A percentile compares a stretch with the other conserved stretches of the same genome.
Evolutionary conservation across 2,888 invertebrate species (phyloP).

Genomic region (Trachelus stipa): DNA sequence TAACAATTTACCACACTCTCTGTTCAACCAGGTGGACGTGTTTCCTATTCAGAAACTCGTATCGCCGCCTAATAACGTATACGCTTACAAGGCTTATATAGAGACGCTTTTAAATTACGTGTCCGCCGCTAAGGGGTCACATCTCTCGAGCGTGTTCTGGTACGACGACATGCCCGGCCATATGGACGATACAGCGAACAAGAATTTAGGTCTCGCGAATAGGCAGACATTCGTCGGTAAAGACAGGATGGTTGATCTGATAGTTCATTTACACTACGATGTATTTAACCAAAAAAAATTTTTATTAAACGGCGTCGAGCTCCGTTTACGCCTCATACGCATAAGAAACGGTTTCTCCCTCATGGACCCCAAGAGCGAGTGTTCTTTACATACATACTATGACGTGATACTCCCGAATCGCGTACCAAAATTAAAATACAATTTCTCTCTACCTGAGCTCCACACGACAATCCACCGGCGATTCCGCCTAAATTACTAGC

Average conservation of each 20-base stretch:
- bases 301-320: conserved; percentile 29
- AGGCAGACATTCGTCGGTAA: too few species aligned
- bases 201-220: too few species aligned
- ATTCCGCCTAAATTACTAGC: too few species aligned
- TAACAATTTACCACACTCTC: conserved; percentile 36
- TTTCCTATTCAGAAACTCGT: conserved; percentile 38
- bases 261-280: conserved; percentile 37
- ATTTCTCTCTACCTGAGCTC: too few species aligned
- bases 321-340: too few species aligned
- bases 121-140: conserved; percentile 30
- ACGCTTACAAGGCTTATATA: conserved; percentile 34
- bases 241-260: not conserved
- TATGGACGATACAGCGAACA: not conserved
- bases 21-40: conserved; percentile 37
- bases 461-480: too few species aligned
- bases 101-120: conserved; percentile 37
- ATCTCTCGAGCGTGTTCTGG: conserved; percentile 33
- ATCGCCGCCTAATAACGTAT: conserved; percentile 32
- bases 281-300: conserved; percentile 40
- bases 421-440: too few species aligned
- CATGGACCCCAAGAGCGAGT: conserved; percentile 6
- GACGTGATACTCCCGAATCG: too few species aligned
- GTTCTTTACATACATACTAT: too few species aligned
- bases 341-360: not conserved
- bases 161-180: conserved; percentile 20